These are phyloP conservation scores for Drosophila athabasca DNA, from an alignment of 1,140 invertebrate genomes.

Conservation along the genomic window DNA sequence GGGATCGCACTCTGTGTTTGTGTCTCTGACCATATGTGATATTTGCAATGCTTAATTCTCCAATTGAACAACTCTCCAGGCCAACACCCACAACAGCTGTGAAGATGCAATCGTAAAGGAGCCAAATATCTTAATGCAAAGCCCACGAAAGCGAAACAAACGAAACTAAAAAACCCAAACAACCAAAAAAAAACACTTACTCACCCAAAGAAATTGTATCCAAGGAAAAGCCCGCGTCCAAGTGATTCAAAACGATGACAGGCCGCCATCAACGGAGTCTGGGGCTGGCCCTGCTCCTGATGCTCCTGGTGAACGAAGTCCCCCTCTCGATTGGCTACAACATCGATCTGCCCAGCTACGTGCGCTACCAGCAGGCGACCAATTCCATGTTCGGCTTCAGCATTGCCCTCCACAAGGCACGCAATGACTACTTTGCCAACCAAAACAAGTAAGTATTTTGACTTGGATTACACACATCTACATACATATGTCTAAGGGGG, in stretches of 20 bases:
- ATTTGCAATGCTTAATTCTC: constrained; percentile 49
- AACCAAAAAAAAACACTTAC: constrained; percentile 12
- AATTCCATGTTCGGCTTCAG: constrained; percentile 83
- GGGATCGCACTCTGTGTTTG: not conserved
- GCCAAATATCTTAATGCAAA: constrained; percentile 29
- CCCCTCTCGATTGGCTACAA: constrained; percentile 57
- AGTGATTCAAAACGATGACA: not conserved
- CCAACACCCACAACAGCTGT: constrained; percentile 45
- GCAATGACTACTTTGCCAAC: constrained; percentile 50
- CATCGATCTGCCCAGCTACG: constrained; percentile 81
- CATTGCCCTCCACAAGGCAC: constrained; percentile 75
- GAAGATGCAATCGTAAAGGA: constrained; percentile 66
- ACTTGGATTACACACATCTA: too few relatives aligned
- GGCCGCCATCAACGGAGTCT: not conserved
- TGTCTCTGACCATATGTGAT: constrained; percentile 55
- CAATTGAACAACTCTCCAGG: constrained; percentile 25
- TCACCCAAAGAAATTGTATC: constrained; percentile 13
- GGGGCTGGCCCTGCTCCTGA: constrained; percentile 33
- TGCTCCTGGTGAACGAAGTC: constrained; percentile 10
- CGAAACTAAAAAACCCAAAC: constrained; percentile 16
- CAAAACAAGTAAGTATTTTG: constrained; percentile 67
- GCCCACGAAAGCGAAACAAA: constrained; percentile 30
- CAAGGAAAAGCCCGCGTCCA: not conserved
- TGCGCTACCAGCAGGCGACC: constrained; percentile 63
- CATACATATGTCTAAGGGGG: too few relatives aligned